Percentiles rank a stretch among this genome's conserved stretches.
Conservation (phyloP, 2,113 vertebrate species). For the Cinclus cinclus region DNA sequence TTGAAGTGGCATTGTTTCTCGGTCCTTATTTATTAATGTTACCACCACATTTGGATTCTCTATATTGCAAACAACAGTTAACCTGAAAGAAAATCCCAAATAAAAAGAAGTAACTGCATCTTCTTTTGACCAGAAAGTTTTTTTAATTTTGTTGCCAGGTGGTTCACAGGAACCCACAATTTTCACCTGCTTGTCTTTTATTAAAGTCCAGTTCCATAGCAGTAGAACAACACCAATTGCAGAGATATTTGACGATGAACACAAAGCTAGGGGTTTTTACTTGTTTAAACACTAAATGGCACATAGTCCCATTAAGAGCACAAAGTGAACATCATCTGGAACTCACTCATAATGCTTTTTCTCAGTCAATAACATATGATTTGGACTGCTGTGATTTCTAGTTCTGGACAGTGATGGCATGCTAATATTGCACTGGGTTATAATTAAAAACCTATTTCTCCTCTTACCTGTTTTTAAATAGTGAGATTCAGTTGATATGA, state of each 20-base stretch:
- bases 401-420: not conserved
- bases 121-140: not conserved
- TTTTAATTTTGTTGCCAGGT: not conserved
- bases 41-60: not conserved
- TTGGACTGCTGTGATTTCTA: not conserved
- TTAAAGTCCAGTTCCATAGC: not conserved
- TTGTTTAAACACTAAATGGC: not conserved
- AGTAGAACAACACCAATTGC: not conserved
- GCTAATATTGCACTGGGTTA: not conserved
- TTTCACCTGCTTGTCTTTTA: not conserved
- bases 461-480: not conserved
- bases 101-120: not conserved
- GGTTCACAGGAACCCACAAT: not conserved
- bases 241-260: not conserved
- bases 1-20: not conserved
- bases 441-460: not conserved
- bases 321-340: not conserved
- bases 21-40: not conserved
- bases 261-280: not conserved
- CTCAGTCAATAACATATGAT: not conserved
- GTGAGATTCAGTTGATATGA: not conserved
- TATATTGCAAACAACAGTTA: not conserved
- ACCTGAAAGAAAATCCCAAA: not conserved
- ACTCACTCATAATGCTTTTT: not conserved
- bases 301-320: not conserved